Base-by-base conservation (phyloP, 2,797 vertebrate genomes). In the Argyrosomus regius region DNA sequence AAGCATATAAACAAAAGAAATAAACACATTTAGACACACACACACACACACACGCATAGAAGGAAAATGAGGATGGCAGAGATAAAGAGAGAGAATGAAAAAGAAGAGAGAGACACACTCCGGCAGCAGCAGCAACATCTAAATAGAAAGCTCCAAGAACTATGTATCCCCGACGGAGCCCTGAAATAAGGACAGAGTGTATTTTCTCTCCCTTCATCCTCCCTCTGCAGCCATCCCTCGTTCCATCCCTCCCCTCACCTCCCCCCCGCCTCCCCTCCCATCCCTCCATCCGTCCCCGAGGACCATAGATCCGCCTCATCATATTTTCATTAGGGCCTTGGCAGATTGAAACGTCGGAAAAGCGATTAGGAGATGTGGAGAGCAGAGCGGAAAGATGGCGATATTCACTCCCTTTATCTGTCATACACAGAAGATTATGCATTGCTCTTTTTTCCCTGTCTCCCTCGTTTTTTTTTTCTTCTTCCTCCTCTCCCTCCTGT, bases 161-260 rank as follows among this genome's bases (percentile, higher is more conserved):
- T 95, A 90, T 83, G 95, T 94, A 97, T 96, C 96, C 97, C 96
- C 97, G 89, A 86, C 92, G 95, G 96, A 96, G 94, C 95, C 88
- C 93, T 92, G 96, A 97, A 97, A 97, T 97, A 97, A 97, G 97
- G 97, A 96, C 96, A 96, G 96, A 96, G 95, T 96, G 85, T 93
- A 93, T 94, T 94, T 95, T 95, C 93, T 93, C 93, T 95, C 91
- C 90, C 91, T 93, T 92, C 87, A 89, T 91, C 85, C 90, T 95
- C 93, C 92, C 92, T 94, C 83, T 87, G 91, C 91, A 94, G 90
- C 93, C 89, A 92, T 91, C 83, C 87, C 90, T 91, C 66, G 65
- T 72, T 93, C 88, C 89, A 80, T 88, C 87, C 93, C 83, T 86
- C 86, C 81, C 88, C 75, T 83, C 89, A 53, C 71, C 80, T 74